Conservation (phyloP, 1,140 invertebrate genomes). For the roundworm (Caenorhabditis elegans) region WBcel235 BX284604.4:7321001-7321500, state of each 20-base stretch:
- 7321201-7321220: background rate
- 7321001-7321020: background rate
- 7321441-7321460: background rate
- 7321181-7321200: background rate
- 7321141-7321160: background rate
- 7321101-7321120: too few relatives aligned
- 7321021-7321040: too few relatives aligned
- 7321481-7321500: too few relatives aligned
- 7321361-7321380: too few relatives aligned
- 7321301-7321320: background rate
- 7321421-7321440: background rate
- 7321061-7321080: too few relatives aligned
- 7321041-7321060: too few relatives aligned
- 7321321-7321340: constrained; percentile 32
- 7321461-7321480: background rate
- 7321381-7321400: constrained; percentile 26
- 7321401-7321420: constrained; percentile 5
- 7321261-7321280: background rate
- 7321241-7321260: background rate
- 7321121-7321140: background rate
- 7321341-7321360: too few relatives aligned
- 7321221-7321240: background rate
- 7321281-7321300: background rate
- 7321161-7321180: background rate
- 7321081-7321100: too few relatives aligned